Conservation (phyloP, 1,140 invertebrate species). For the Drosophila triauraria region DNA sequence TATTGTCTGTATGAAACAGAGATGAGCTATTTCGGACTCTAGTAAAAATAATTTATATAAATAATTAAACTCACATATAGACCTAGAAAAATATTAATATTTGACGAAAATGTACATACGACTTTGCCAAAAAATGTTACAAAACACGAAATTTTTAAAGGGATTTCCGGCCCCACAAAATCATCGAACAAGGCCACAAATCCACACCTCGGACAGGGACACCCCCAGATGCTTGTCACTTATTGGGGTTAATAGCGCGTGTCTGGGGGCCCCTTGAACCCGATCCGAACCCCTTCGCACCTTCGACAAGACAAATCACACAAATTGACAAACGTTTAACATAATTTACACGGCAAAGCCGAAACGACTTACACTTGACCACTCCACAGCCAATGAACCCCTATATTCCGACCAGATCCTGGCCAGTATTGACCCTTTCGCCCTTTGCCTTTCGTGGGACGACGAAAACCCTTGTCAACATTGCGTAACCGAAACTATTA, state of each 20-base stretch:
- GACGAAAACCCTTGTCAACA: constrained; percentile 75
- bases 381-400: constrained; percentile 22
- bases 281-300: constrained; percentile 65
- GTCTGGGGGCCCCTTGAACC: constrained; percentile 59
- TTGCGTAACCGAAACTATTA: constrained; percentile 82
- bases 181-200: constrained; percentile 10
- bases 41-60: no score
- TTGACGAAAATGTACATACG: no score
- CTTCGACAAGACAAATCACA: constrained; percentile 77
- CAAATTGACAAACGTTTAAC: constrained; percentile 83
- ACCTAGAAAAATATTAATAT: no score
- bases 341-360: constrained; percentile 79
- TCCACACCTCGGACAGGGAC: constrained; percentile 26
- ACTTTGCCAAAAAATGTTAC: no score
- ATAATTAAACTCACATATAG: no score
- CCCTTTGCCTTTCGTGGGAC: constrained; percentile 14
- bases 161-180: not conserved
- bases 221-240: constrained; percentile 20
- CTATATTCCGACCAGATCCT: constrained; percentile 1
- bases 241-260: constrained; percentile 66
- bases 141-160: no score
- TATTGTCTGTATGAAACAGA: constrained; percentile 18
- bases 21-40: not conserved
- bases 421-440: constrained; percentile 72
- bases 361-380: constrained; percentile 73